Conservation (phyloP, 2,113 vertebrate genomes). For the Bos taurus region DNA sequence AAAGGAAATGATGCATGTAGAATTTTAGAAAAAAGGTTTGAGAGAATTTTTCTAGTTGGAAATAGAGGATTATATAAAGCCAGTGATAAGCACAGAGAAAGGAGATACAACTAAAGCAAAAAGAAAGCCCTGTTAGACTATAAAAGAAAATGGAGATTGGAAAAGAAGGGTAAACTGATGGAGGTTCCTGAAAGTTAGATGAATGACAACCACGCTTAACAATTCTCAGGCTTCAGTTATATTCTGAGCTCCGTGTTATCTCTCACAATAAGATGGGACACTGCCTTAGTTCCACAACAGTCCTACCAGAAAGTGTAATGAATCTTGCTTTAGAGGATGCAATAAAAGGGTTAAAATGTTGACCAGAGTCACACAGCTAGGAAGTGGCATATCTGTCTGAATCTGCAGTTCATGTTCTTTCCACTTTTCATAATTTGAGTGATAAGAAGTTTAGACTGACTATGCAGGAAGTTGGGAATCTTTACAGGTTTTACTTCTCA, state of each 20-base stretch:
- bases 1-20: not conserved
- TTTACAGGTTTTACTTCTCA: slow-evolving; percentile 34
- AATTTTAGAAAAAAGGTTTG: not conserved
- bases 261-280: not conserved
- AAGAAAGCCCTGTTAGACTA: not conserved
- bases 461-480: not conserved
- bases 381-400: not conserved
- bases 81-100: not conserved
- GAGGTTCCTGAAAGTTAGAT: not conserved
- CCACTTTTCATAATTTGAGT: not conserved
- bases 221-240: not conserved
- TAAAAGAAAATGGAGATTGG: not conserved
- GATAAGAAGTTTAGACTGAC: not conserved
- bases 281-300: not conserved
- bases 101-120: not conserved
- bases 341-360: not conserved
- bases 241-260: not conserved
- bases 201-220: not conserved
- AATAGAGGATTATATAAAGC: not conserved
- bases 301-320: not conserved
- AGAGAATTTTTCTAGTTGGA: not conserved
- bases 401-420: not conserved
- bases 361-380: not conserved
- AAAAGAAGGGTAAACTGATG: not conserved
- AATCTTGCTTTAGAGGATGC: not conserved